Conservation (phyloP, 1,140 invertebrate genomes). For the Daktulosphaira vitifoliae region DNA sequence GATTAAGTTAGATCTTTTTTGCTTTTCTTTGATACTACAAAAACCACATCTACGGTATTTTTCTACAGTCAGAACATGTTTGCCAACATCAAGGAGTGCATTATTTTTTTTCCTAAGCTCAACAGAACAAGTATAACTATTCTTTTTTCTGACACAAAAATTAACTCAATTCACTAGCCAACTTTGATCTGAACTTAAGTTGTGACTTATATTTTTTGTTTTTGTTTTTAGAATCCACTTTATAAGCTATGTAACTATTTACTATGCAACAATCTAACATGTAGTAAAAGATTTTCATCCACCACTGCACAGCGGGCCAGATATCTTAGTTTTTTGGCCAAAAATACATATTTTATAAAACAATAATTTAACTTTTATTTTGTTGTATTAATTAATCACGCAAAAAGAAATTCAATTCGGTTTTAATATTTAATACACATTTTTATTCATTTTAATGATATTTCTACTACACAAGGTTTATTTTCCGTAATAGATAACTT, state of each 20-base stretch:
- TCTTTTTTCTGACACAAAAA: not conserved
- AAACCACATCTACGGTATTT: not conserved
- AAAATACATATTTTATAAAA: too few relatives aligned
- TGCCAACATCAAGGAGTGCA: not conserved
- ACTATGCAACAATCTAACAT: slow-evolving; percentile 33
- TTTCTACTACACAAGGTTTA: too few relatives aligned
- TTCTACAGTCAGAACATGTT: not conserved
- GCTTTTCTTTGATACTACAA: slow-evolving; percentile 5
- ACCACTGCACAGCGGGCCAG: too few relatives aligned
- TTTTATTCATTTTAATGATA: too few relatives aligned
- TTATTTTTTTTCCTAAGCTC: not conserved
- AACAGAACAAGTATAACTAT: not conserved
- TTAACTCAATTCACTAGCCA: not conserved
- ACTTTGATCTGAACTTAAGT: not conserved
- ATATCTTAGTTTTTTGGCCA: too few relatives aligned
- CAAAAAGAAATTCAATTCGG: too few relatives aligned
- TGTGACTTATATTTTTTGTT: not conserved
- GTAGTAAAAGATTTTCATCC: slow-evolving; percentile 35
- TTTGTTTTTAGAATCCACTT: slow-evolving; percentile 18
- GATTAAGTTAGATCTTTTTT: slow-evolving; percentile 2
- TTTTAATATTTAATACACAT: too few relatives aligned
- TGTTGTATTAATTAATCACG: too few relatives aligned
- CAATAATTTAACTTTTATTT: too few relatives aligned
- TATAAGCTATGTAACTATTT: slow-evolving; percentile 32
- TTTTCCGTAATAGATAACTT: too few relatives aligned